Base-by-base conservation (phyloP, 2,113 vertebrate species). In the Cochlearius cochlearius region DNA sequence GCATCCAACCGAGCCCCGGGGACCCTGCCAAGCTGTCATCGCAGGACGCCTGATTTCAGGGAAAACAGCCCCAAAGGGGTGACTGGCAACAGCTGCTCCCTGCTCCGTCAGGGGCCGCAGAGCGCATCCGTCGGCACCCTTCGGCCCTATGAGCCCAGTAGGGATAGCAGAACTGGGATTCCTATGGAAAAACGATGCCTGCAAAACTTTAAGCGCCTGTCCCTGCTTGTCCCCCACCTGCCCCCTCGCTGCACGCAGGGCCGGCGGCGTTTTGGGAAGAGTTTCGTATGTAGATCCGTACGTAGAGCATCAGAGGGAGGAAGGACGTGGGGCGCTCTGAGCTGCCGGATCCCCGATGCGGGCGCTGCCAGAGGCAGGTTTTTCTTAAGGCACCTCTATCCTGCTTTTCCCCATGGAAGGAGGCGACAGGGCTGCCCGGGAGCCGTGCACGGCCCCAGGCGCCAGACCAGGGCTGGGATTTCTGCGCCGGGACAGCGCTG, bases 241-340 rank as follows among this genome's bases (percentile, higher is more conserved):
- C 36, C 16, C 23, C 6, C 0, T n/a, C 49, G 15, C 58, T 15
- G 50, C 52, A 27, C 0, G 0, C 34, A 12, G 55, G n/a, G 47
- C 32, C 47, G 29, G 29, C 0, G 1, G 49, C 30, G 62, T 41
- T 66, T 38, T 11, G 32, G 56, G 60, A 64, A 87, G 27, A 32
- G 17, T 59, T 93, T 84, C 6, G 8, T 5, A 49, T 0, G 0
- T 3, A 52, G 30, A 52, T 93, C 80, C 6, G 8, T 5, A 49
- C 0, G 0, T 4, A 52, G 30, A 52, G 30, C 39, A 21, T n/a
- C 12, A 5, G 29, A 12, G 0, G 3, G 41, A 82, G 21, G 30
- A 91, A 64, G 38, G 30, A 55, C 12, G 19, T 0, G 0, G 29
- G 27, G 73, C 34, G 87, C 30, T 73, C 30, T 0, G 0, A 62